Evolutionary conservation across 2,797 vertebrate species (phyloP).

Genomic region (Podargus strigoides): DNA sequence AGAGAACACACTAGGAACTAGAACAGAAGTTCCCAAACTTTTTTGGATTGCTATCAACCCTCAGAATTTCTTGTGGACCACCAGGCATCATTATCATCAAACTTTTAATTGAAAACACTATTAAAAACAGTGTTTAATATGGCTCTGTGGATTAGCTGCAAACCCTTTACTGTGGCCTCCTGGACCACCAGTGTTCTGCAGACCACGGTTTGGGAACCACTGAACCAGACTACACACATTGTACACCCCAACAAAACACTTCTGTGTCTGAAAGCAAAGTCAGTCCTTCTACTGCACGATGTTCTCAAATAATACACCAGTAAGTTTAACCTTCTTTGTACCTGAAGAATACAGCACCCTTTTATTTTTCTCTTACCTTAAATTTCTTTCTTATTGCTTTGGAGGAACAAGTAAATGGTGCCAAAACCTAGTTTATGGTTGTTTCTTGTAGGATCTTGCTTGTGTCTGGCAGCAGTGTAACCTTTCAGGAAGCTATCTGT

Average conservation of each 20-base stretch:
- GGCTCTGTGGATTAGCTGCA: constrained; percentile 8
- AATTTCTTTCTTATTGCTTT: neutral
- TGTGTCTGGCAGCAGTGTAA: neutral
- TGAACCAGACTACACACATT: constrained; percentile 32
- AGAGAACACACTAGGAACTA: neutral
- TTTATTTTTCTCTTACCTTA: neutral
- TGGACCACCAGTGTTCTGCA: constrained; percentile 42
- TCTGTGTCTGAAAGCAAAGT: neutral
- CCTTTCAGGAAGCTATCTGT: neutral
- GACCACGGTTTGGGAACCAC: neutral
- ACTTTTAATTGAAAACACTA: constrained; percentile 59
- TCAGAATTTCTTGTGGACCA: constrained; percentile 37
- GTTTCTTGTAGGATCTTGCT: neutral
- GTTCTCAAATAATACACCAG: neutral
- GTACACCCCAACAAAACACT: neutral
- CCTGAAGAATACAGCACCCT: neutral
- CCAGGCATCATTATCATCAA: constrained; percentile 41
- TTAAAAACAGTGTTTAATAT: constrained; percentile 39
- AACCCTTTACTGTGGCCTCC: constrained; percentile 22
- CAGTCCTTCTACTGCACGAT: neutral
- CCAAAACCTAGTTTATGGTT: neutral
- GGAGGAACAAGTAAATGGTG: neutral
- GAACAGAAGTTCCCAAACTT: neutral
- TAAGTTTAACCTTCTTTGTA: neutral
- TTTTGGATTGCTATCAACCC: constrained; percentile 37